Base-by-base conservation (phyloP, 37 sponge, comb jelly and placozoan genomes). In the Haliclona indistincta region DNA sequence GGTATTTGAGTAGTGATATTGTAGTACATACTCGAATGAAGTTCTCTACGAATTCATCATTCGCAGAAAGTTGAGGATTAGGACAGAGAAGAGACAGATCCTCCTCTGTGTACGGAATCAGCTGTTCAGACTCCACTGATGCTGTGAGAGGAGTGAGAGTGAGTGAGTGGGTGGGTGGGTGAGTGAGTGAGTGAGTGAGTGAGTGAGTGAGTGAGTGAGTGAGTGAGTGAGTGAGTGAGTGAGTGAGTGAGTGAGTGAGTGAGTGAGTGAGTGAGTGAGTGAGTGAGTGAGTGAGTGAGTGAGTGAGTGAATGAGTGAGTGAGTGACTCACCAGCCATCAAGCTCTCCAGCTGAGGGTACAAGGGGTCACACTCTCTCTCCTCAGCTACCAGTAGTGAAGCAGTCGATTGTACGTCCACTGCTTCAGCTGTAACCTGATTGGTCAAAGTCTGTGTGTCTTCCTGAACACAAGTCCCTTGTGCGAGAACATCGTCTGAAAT, bases 41-140 rank as follows among this genome's bases (percentile, higher is more conserved):
- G 63, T 78, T 83, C 25, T 89, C 84, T 0, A 89, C 67, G 39
- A 86, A 91, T n/a, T 82, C 67, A 4, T 84, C 76, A 40, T 85
- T 75, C 15, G 70, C 66, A 29, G 76, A 88, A 10, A 97, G 80
- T 47, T 91, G 95, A 10, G 90, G 85, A 63, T 94, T 97, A 6
- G 75, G 86, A 52, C 86, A 94, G 61, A 93, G 67, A 4, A 74
- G 36, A 23, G 82, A 36, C 19, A 97, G 88, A 64, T 92, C 93
- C 25, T 86, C 83, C 43, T 95, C 96, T 37, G 83, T 56, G 70
- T 71, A 91, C 0, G 96, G 96, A 10, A 41, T 30, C 26, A 89
- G 47, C 6, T 81, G 58, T 33, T 76, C 82, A 22, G 35, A 23
- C 25, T 1, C 52, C 33, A 56, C 75, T 66, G 52, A 40, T 13